Evolutionary conservation across 2,113 vertebrate genomes (phyloP).

Genomic region (mouse (Mus musculus)): GRCm39 chr17:52541501-52542000

Average conservation of each 20-base stretch:
- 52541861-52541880: not conserved
- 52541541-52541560: not conserved
- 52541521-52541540: not conserved
- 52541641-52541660: not conserved
- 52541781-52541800: not conserved
- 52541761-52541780: not conserved
- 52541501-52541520: not conserved
- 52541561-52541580: not conserved
- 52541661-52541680: not conserved
- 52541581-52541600: not conserved
- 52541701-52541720: not conserved
- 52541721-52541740: not conserved
- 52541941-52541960: not conserved
- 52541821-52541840: not conserved
- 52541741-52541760: not conserved
- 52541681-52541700: not conserved
- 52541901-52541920: not conserved
- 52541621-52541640: not conserved
- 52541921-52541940: not conserved
- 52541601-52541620: not conserved
- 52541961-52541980: not conserved
- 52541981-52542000: not conserved
- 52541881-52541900: not conserved
- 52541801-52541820: not conserved
- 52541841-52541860: not conserved